Conservation (phyloP, 2,113 vertebrate species). For the Taxidea taxus region DNA sequence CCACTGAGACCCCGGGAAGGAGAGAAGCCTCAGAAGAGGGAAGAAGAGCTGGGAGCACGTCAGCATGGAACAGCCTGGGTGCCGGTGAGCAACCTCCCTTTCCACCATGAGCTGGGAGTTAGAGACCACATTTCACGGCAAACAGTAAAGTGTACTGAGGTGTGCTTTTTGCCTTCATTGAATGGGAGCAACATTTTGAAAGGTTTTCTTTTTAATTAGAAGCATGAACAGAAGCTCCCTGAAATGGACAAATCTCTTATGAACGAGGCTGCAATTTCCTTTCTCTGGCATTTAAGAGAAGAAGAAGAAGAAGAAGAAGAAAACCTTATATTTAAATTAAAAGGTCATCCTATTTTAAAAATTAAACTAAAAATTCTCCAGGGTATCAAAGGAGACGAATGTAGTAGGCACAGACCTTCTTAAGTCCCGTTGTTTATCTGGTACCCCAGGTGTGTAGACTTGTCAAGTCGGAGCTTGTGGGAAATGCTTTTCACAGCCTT, state of each 20-base stretch:
- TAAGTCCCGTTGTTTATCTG: not conserved
- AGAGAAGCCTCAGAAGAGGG: not conserved
- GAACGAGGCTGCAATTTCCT: not conserved
- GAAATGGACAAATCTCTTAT: not conserved
- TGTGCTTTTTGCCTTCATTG: not conserved
- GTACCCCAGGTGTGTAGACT: not conserved
- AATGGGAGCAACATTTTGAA: not conserved
- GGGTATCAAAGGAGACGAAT: not conserved
- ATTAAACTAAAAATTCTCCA: not conserved
- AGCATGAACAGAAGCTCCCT: not conserved
- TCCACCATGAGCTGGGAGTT: not conserved
- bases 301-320: not conserved
- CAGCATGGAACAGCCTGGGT: accelerated
- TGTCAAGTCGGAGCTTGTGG: not conserved
- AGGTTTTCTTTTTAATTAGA: conserved; percentile 13
- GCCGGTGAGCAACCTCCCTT: accelerated
- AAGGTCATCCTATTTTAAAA: conserved; percentile 47
- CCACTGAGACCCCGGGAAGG: not conserved
- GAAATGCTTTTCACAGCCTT: not conserved
- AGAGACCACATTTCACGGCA: not conserved
- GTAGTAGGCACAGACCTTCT: not conserved
- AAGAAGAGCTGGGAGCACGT: accelerated
- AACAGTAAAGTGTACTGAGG: not conserved
- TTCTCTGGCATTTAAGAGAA: not conserved
- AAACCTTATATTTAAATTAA: conserved; percentile 47